phyloP scores from a whole-genome alignment of 2,113 vertebrate genomes.

The Cheirogaleus medius region DNA sequence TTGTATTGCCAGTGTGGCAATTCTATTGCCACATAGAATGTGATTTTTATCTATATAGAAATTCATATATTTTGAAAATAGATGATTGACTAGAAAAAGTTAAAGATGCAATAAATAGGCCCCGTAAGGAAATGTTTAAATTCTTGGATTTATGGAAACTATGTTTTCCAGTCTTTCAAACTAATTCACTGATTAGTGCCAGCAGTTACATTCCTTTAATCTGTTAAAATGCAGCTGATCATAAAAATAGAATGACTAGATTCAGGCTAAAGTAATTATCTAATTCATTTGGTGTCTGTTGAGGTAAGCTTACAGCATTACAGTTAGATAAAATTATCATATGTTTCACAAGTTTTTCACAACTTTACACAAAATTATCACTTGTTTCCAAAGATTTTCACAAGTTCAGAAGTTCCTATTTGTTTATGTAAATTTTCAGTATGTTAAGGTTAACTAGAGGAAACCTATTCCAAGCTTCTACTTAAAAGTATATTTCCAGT shows the following conservation, averaged over 20 bases:
- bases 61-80: neutral
- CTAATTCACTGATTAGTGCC: conserved; percentile 1
- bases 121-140: neutral
- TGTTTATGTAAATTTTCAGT: neutral
- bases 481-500: neutral
- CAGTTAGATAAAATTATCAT: neutral
- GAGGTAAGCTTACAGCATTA: neutral
- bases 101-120: neutral
- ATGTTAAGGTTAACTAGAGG: neutral
- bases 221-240: conserved; percentile 17
- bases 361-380: neutral
- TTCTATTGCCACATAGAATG: neutral
- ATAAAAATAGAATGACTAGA: neutral
- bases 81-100: neutral
- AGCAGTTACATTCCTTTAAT: neutral
- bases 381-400: neutral
- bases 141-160: conserved; percentile 1
- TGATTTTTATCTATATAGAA: neutral
- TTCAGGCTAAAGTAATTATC: conserved; percentile 1
- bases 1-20: neutral
- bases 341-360: neutral
- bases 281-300: neutral
- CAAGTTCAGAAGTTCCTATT: neutral
- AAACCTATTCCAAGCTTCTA: neutral
- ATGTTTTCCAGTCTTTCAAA: conserved; percentile 25